phyloP scores from a whole-genome alignment of 2,888 invertebrate genomes.

The Heliconius sara region DNA sequence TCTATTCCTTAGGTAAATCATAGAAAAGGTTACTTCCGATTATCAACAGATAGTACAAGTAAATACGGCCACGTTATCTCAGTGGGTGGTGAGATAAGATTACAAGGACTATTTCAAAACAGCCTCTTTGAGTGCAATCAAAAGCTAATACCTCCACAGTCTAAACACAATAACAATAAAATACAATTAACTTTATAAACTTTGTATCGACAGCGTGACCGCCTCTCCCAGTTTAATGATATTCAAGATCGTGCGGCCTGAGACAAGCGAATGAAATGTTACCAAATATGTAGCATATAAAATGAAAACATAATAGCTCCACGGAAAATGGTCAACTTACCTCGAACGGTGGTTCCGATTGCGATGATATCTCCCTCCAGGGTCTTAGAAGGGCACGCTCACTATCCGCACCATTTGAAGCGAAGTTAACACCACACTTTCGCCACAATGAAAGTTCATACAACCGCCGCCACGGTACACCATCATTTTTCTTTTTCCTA shows the following conservation, averaged over 20 bases:
- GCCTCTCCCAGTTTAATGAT: constrained; percentile 55
- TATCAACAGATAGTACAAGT: constrained; percentile 55
- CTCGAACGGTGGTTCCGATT: constrained; percentile 65
- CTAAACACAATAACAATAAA: constrained; percentile 47
- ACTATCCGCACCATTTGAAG: constrained; percentile 70
- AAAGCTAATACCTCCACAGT: constrained; percentile 38
- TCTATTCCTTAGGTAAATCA: constrained; percentile 56
- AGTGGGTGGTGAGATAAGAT: constrained; percentile 56
- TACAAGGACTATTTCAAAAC: constrained; percentile 45
- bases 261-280: constrained; percentile 61
- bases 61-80: constrained; percentile 62
- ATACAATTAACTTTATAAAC: constrained; percentile 53
- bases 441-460: constrained; percentile 83
- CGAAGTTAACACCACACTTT: constrained; percentile 79
- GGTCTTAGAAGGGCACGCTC: constrained; percentile 74
- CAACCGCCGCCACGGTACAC: constrained; percentile 82
- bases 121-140: constrained; percentile 35
- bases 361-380: constrained; percentile 72
- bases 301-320: constrained; percentile 64
- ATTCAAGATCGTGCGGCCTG: constrained; percentile 58
- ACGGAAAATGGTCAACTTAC: constrained; percentile 62
- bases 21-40: constrained; percentile 58
- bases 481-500: constrained; percentile 73
- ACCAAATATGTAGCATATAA: constrained; percentile 68
- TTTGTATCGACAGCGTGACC: constrained; percentile 56